These are phyloP conservation scores for Ascidia mentula DNA, from an alignment of 23 tunicate species.

Conservation along the genomic window DNA sequence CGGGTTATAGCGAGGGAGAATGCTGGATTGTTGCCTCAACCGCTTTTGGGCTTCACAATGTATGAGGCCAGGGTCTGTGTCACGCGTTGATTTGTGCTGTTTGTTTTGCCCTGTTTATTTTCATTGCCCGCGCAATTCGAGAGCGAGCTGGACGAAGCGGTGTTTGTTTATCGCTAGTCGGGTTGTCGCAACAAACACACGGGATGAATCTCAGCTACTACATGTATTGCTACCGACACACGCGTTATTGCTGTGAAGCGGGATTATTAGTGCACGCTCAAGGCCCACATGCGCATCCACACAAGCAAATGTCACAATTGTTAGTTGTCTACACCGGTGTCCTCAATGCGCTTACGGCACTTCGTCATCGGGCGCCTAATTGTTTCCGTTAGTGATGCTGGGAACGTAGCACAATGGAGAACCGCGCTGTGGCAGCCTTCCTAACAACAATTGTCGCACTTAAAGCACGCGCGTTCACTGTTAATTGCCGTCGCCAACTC, in stretches of 20 bases:
- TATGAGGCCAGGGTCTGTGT: no score
- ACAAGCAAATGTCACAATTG: no score
- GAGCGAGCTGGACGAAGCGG: neutral
- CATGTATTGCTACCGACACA: no score
- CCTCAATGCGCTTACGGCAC: no score
- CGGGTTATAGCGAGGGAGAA: neutral
- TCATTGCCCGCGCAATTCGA: neutral
- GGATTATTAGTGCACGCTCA: no score
- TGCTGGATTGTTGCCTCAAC: neutral
- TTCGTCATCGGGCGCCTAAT: neutral
- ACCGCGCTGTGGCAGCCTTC: no score
- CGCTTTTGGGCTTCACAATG: no score
- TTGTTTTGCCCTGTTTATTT: constrained; percentile 9
- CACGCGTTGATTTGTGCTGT: neutral
- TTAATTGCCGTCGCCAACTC: constrained; percentile 1
- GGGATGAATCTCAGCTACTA: neutral
- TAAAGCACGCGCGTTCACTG: neutral
- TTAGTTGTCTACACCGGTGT: no score
- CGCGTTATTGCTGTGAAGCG: no score
- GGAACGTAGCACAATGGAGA: no score
- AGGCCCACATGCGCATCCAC: no score
- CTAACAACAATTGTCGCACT: no score
- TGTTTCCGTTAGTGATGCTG: neutral
- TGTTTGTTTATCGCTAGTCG: neutral
- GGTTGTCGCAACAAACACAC: constrained; percentile 11